Base-by-base conservation (phyloP, 1,140 invertebrate species). In the Eubasilissa regina region DNA sequence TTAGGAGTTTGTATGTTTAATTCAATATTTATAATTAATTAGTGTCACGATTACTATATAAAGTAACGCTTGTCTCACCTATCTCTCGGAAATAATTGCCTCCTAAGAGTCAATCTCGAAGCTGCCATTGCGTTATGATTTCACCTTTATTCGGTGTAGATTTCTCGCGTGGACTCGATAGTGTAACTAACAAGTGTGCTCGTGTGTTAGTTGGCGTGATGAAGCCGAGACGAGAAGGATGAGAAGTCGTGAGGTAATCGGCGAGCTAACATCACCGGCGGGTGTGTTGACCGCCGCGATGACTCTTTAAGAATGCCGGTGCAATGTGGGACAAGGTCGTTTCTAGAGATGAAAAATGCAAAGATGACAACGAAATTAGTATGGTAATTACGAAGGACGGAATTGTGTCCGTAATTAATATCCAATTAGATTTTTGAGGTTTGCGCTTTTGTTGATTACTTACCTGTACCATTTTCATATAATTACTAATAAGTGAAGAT, bases 301-400 rank as follows among this genome's bases (percentile, higher is more conserved):
- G 44, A 66, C 62, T 47, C 35, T 25, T 44, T 21, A 70, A 47
- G 66, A 70, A 70, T 70, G 66, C 25, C 66, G 66, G 45, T 19
- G 15, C 45, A 12, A 70, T 51, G 45, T 70, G 19, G 66, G 47
- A 70, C 66, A 70, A 70, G 66, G 66, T 70, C 66, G 66, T 48
- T 0, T 51, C 17, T 70, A n/a, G 13, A 44, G 45, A 51, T 70
- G 66, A 48, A 70, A 70, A 70, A 70, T 70, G 66, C 66, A 70
- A 70, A 70, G 15, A 70, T 53, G 44, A 51, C 19, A 21, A 62
- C 35, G 60, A 62, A 62, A 51, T 51, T 56, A 58, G 17, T 58
- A 58, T 58, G 17, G 55, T 58, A 15, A 58, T 58, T 58, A 21
- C 55, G 55, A 58, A 58, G 55, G 17, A 21, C 17, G 55, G 21